Conservation (phyloP, 1,140 invertebrate genomes). For the Neotoxoptera formosana region DNA sequence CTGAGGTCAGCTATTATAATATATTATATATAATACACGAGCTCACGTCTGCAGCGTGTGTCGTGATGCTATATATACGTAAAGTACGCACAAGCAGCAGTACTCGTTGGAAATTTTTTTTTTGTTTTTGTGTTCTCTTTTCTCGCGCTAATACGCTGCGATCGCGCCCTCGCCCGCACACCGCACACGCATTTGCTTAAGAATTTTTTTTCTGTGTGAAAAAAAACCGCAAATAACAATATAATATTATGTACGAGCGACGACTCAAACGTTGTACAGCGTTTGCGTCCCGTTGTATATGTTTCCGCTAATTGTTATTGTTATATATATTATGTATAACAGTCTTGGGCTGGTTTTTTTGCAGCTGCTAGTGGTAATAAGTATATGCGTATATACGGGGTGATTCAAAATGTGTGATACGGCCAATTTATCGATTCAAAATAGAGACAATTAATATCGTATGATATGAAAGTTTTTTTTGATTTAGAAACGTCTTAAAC, state of each 20-base stretch:
- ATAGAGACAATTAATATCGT: too few species aligned
- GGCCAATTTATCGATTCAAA: too few species aligned
- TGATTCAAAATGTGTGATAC: too few species aligned
- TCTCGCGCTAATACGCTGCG: neutral
- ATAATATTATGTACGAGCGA: neutral
- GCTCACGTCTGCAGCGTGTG: too few species aligned
- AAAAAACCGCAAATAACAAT: conserved; percentile 1
- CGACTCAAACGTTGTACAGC: neutral
- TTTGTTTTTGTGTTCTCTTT: neutral
- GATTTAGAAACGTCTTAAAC: too few species aligned
- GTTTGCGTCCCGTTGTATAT: neutral
- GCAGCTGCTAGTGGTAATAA: neutral
- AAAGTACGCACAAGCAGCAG: neutral
- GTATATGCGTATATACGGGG: too few species aligned
- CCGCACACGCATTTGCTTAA: neutral
- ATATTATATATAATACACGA: neutral
- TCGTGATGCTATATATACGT: neutral
- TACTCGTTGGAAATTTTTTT: neutral
- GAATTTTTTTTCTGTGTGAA: neutral
- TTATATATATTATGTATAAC: neutral
- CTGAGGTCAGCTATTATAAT: neutral
- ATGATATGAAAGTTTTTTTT: too few species aligned
- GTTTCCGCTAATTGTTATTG: neutral
- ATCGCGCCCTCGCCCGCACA: too few species aligned
- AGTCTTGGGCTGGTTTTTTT: neutral